A percentile compares a stretch with the other conserved stretches of the same genome.
Evolutionary conservation across 2,797 vertebrate species (phyloP).

Genomic region (Intellagama lesueurii): DNA sequence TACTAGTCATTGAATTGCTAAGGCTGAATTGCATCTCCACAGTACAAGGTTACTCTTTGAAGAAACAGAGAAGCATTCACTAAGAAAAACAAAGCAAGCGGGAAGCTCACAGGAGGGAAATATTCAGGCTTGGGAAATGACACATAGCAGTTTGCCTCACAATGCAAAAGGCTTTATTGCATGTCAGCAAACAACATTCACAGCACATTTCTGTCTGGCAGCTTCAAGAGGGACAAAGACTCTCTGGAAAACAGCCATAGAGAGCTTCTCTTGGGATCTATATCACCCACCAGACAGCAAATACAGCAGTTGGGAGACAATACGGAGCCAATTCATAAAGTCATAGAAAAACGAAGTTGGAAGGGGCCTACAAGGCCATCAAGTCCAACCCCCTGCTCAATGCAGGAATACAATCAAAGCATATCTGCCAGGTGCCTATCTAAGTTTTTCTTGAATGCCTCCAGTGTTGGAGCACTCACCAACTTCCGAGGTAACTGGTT

Average conservation of each 20-base stretch:
- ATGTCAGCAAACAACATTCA: background rate
- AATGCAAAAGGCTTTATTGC: conserved; percentile 17
- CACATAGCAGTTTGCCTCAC: background rate
- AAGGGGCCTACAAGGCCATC: too few species aligned
- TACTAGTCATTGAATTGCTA: background rate
- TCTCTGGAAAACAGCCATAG: background rate
- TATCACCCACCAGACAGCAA: background rate
- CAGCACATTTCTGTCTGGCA: background rate
- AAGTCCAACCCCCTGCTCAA: too few species aligned
- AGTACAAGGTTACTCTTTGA: conserved; percentile 15
- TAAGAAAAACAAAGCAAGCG: background rate
- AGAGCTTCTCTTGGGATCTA: background rate
- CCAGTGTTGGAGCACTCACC: too few species aligned
- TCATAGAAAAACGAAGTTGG: too few species aligned
- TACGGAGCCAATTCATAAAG: background rate
- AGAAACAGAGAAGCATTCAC: conserved; percentile 7
- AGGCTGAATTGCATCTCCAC: background rate
- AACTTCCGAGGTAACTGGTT: too few species aligned
- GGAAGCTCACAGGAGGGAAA: background rate
- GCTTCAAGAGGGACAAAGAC: background rate
- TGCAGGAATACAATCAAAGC: too few species aligned
- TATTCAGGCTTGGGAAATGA: background rate
- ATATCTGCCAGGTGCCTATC: too few species aligned
- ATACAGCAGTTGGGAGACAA: background rate
- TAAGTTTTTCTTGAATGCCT: too few species aligned